Percentiles rank a stretch among this genome's conserved stretches.
phyloP scores from a whole-genome alignment of 2,888 invertebrate species.

The Hypselothyrea guttata region DNA sequence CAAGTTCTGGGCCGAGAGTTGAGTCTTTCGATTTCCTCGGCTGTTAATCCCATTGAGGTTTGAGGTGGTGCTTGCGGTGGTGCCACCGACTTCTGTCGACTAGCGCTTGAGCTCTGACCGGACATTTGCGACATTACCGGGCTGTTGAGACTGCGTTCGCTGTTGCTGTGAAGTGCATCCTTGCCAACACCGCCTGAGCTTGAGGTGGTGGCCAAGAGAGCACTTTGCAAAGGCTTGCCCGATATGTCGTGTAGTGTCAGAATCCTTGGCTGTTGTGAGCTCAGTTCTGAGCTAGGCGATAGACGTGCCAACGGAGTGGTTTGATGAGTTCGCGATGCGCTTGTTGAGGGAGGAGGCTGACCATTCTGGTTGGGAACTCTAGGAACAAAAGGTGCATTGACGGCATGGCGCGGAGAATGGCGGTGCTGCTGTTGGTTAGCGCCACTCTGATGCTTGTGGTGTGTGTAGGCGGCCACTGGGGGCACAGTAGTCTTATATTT shows the following conservation, averaged over 20 bases:
- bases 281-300: constrained; percentile 95
- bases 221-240: constrained; percentile 95
- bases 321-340: constrained; percentile 89
- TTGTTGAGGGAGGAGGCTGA: constrained; percentile 86
- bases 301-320: constrained; percentile 94
- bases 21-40: constrained; percentile 95
- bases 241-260: constrained; percentile 96
- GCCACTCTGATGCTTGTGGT: constrained; percentile 88
- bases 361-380: constrained; percentile 88
- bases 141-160: constrained; percentile 94
- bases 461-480: constrained; percentile 89
- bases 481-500: constrained; percentile 95
- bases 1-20: constrained; percentile 94
- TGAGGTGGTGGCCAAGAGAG: constrained; percentile 93
- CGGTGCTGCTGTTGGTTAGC: constrained; percentile 88
- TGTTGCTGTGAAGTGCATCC: constrained; percentile 94
- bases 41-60: constrained; percentile 92
- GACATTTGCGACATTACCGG: constrained; percentile 96
- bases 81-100: constrained; percentile 88
- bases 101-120: constrained; percentile 91
- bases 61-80: constrained; percentile 88
- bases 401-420: constrained; percentile 88
- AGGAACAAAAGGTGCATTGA: constrained; percentile 87
- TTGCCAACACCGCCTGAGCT: constrained; percentile 94
- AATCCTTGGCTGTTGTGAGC: constrained; percentile 94